phyloP scores from a whole-genome alignment of 2,797 vertebrate genomes.

The Periparus ater region DNA sequence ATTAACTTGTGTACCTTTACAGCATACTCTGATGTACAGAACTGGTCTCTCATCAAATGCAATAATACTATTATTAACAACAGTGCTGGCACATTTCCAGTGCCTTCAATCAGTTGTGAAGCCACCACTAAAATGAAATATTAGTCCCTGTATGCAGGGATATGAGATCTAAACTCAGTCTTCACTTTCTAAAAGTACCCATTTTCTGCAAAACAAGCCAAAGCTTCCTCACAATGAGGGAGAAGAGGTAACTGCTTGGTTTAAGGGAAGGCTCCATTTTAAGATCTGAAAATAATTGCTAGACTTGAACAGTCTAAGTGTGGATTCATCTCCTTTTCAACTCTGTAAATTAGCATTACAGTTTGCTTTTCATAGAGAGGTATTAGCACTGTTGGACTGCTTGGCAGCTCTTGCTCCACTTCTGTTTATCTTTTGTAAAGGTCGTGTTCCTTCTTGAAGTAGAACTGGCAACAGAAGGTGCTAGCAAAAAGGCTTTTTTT shows the following conservation, averaged over 20 bases:
- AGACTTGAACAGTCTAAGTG: background rate
- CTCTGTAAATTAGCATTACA: background rate
- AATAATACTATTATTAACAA: background rate
- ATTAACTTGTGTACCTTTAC: background rate
- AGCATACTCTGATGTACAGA: background rate
- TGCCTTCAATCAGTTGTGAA: background rate
- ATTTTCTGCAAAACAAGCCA: background rate
- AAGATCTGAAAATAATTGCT: background rate
- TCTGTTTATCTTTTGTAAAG: conserved; percentile 34
- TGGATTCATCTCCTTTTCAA: background rate
- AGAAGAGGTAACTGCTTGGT: background rate
- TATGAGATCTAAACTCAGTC: background rate
- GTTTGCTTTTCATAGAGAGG: background rate
- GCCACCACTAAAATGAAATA: background rate
- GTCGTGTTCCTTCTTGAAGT: background rate
- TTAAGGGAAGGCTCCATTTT: background rate
- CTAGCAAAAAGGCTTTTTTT: background rate
- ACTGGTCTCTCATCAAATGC: background rate
- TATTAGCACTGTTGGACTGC: background rate
- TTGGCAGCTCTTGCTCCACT: background rate
- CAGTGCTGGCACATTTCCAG: background rate
- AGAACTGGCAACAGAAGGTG: background rate
- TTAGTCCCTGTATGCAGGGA: background rate
- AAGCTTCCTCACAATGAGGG: background rate
- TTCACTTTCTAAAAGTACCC: background rate